Conservation (phyloP, 2,113 vertebrate genomes). For the Xerus inauris region DNA sequence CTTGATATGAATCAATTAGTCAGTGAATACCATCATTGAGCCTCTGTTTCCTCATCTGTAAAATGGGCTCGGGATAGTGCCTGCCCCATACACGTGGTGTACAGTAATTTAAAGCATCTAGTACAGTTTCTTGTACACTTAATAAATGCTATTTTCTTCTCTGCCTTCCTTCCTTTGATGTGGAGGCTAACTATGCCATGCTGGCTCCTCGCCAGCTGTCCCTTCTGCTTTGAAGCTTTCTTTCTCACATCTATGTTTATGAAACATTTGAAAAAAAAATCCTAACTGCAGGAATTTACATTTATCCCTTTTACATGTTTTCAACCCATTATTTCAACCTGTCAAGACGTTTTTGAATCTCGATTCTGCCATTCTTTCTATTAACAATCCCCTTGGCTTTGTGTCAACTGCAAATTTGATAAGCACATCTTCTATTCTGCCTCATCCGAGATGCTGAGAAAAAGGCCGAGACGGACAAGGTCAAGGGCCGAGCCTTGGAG, state of each 20-base stretch:
- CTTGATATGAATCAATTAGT: background rate
- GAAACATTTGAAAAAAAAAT: background rate
- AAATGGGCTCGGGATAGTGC: background rate
- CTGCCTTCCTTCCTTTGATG: background rate
- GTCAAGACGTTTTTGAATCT: slow-evolving; percentile 72
- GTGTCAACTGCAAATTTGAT: slow-evolving; percentile 62
- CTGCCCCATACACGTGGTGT: too few species aligned
- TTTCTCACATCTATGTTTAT: slow-evolving; percentile 45
- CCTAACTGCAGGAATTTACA: slow-evolving; percentile 64
- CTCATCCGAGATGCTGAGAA: background rate
- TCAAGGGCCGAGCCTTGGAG: background rate
- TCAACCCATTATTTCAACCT: slow-evolving; percentile 72
- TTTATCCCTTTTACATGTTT: slow-evolving; percentile 73
- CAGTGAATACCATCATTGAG: too few species aligned
- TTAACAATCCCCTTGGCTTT: slow-evolving; percentile 70
- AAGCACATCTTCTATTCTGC: background rate
- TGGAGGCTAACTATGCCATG: background rate
- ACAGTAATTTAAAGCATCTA: background rate
- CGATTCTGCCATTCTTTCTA: slow-evolving; percentile 55
- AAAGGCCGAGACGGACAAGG: background rate
- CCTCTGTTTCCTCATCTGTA: background rate
- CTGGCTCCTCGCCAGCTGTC: background rate
- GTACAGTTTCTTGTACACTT: background rate
- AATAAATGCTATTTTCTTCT: background rate
- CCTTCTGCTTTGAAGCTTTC: slow-evolving; percentile 30